Base-by-base conservation (phyloP, 2,888 invertebrate genomes). In the Drosophila ezoana region DNA sequence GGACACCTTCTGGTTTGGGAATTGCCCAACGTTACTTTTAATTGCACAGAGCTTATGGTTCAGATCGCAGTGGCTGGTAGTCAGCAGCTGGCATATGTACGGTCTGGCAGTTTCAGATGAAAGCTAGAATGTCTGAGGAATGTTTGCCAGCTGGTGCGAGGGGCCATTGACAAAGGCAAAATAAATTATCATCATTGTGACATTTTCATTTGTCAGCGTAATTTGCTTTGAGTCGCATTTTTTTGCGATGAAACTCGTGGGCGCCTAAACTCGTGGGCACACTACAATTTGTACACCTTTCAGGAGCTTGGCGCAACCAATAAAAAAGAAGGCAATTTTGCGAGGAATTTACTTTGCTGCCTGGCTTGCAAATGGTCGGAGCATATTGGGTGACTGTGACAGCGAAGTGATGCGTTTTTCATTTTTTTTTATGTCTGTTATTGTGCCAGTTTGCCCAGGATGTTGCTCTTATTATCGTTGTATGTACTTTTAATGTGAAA, bases 171-270 rank as follows among this genome's bases (percentile, higher is more conserved):
- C 81, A 76, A 83, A 80, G 86, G 66, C 76, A 78, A 84, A 83
- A 84, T 83, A 84, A 84, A 84, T 84, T 84, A 84, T 86, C 83
- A 84, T 84, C 83, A 83, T 75, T 79, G 76, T 84, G 83, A 84
- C 83, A 84, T 86, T 84, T 84, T 84, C 86, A 84, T 84, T 84
- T 84, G 83, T 83, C 86, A 84, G 73, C 81, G 86, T 79, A 79
- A 84, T 83, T 86, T 79, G 77, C 74, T 79, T 74, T 76, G 81
- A 76, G 80, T 61, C 74, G 72, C 83, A 80, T 65, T 70, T 73
- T 68, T 66, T 66, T 47, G 48, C 59, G 58, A 65, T 61, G 58
- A 58, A 64, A 65, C 35, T 41, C 62, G 48, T 14, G 32, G 47
- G 53, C 63, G 72, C 78, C 71, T 76, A 78, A 82, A 75, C n/a